phyloP scores from a whole-genome alignment of 1,140 invertebrate species.

The Hyles vespertilio region DNA sequence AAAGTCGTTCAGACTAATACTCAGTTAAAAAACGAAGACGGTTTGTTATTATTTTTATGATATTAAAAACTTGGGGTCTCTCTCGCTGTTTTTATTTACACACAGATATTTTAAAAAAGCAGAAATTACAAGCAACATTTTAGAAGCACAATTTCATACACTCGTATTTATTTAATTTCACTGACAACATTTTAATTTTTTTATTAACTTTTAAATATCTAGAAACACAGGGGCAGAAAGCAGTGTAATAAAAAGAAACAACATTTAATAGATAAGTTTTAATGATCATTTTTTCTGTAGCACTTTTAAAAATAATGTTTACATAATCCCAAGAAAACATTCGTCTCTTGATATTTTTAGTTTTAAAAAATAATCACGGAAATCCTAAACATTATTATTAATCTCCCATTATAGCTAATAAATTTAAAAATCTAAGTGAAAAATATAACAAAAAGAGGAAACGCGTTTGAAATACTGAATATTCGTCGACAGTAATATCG shows the following conservation, averaged over 20 bases:
- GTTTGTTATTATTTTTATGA: too few species aligned
- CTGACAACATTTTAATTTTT: not conserved
- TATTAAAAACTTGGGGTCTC: too few species aligned
- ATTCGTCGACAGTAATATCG: slow-evolving; percentile 39
- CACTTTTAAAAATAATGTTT: slow-evolving; percentile 68
- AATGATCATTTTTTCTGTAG: slow-evolving; percentile 70
- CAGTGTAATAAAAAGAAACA: slow-evolving; percentile 11
- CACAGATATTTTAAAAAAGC: too few species aligned
- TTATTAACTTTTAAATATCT: not conserved
- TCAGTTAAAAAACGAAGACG: too few species aligned
- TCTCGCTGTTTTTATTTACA: too few species aligned
- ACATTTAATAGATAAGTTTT: slow-evolving; percentile 68
- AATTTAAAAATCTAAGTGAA: slow-evolving; percentile 54
- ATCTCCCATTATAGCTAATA: slow-evolving; percentile 50
- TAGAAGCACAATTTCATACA: too few species aligned
- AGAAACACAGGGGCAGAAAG: slow-evolving; percentile 14
- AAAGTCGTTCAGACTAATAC: too few species aligned
- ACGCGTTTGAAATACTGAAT: slow-evolving; percentile 51
- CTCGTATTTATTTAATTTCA: too few species aligned
- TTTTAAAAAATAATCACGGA: slow-evolving; percentile 46
- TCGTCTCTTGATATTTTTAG: slow-evolving; percentile 19
- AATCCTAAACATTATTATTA: slow-evolving; percentile 45
- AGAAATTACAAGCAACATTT: too few species aligned
- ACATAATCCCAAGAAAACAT: slow-evolving; percentile 60
- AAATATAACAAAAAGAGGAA: slow-evolving; percentile 55